A percentile compares a stretch with the other conserved stretches of the same genome.
Evolutionary conservation across 1,140 invertebrate genomes (phyloP).

Genomic region (Aphaenogaster rudis): DNA sequence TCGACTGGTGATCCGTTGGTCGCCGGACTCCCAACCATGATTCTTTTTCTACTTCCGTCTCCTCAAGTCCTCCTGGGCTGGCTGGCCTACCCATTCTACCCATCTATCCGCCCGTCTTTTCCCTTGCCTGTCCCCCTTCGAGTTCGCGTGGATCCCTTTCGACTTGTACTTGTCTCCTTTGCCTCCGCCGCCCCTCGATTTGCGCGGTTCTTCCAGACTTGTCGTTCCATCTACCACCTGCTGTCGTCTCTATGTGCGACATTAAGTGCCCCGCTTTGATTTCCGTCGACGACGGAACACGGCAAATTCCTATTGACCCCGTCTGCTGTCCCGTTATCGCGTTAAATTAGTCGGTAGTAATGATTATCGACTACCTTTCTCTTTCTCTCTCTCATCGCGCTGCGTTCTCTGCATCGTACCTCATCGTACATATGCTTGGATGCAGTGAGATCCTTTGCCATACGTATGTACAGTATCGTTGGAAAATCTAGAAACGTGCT

Average conservation of each 20-base stretch:
- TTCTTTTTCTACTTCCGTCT: conserved; percentile 51
- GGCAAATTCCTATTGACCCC: conserved; percentile 80
- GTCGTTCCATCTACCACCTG: conserved; percentile 48
- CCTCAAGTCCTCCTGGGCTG: conserved; percentile 2
- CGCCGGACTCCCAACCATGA: conserved; percentile 9
- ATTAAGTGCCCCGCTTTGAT: conserved; percentile 81
- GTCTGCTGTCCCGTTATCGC: conserved; percentile 74
- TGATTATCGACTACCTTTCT: conserved; percentile 69
- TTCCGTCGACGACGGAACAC: conserved; percentile 78
- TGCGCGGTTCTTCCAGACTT: conserved; percentile 44
- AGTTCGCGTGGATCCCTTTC: conserved; percentile 44
- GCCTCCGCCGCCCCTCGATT: conserved; percentile 40
- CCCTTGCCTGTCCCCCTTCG: conserved; percentile 34
- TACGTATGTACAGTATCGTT: not conserved
- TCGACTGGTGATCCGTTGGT: conserved; percentile 46
- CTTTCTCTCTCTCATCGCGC: conserved; percentile 10
- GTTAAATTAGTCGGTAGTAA: conserved; percentile 78
- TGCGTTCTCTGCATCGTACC: not conserved
- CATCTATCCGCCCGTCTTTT: conserved; percentile 30
- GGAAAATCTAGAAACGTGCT: not conserved
- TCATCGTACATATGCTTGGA: not conserved
- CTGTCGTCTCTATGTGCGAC: conserved; percentile 79
- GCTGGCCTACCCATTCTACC: conserved; percentile 43
- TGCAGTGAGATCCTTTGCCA: conserved; percentile 2
- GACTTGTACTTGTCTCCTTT: conserved; percentile 59